Conservation (phyloP, 2,888 invertebrate genomes). For the Protonemura montana region DNA sequence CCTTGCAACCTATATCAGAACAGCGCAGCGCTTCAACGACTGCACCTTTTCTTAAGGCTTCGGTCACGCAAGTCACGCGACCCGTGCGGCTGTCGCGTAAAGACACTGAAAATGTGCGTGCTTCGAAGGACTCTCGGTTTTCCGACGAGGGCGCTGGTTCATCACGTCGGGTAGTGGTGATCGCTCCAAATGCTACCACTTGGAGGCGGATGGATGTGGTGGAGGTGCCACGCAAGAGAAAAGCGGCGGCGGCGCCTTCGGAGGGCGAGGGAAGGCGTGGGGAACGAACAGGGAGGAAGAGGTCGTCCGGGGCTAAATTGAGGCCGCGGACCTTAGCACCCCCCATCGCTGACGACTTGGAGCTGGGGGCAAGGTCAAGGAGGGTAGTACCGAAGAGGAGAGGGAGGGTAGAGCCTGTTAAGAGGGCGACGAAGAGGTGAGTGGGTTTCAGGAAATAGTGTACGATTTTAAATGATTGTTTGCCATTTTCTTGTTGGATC, state of each 20-base stretch:
- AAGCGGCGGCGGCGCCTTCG: neutral
- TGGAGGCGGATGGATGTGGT: no score
- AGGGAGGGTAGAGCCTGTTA: neutral
- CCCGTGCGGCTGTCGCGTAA: neutral
- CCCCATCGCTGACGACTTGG: neutral
- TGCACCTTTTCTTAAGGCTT: neutral
- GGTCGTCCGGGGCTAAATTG: neutral
- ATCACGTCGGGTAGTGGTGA: neutral
- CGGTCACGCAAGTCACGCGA: neutral
- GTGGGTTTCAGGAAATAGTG: no score
- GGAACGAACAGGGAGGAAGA: neutral
- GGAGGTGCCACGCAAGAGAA: neutral
- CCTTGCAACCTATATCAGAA: neutral
- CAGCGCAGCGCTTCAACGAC: neutral
- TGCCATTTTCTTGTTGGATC: no score
- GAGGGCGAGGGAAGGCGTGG: neutral
- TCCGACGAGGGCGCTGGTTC: neutral
- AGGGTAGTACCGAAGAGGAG: neutral
- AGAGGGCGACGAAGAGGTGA: neutral
- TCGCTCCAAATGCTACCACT: neutral
- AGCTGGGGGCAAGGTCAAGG: neutral
- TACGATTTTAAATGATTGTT: no score
- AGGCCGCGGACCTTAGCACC: neutral
- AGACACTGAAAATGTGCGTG: neutral
- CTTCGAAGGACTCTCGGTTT: neutral